Conservation (phyloP, 1,140 invertebrate genomes). For the Lasaia peninsularis region DNA sequence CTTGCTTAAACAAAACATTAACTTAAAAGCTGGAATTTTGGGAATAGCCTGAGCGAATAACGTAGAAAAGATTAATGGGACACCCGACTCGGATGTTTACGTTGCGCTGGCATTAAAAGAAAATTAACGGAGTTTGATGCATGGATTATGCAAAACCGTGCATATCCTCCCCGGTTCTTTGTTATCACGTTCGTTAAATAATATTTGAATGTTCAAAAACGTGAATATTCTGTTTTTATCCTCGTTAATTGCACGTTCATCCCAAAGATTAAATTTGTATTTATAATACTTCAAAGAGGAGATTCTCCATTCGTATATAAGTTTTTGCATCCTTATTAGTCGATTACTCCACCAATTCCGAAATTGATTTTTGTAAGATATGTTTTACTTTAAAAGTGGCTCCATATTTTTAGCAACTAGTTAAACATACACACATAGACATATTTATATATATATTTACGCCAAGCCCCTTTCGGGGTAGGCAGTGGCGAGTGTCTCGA, state of each 20-base stretch:
- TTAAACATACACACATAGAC: too few relatives aligned
- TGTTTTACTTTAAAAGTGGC: too few relatives aligned
- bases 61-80: conserved; percentile 13
- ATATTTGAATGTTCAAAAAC: conserved; percentile 35
- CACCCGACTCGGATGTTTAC: conserved; percentile 1
- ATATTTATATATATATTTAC: too few relatives aligned
- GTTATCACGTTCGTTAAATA: conserved; percentile 57
- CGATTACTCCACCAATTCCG: too few relatives aligned
- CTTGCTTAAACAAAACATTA: too few relatives aligned
- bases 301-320: too few relatives aligned
- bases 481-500: too few relatives aligned
- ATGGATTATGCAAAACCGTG: conserved; percentile 64
- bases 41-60: neutral
- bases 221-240: conserved; percentile 2
- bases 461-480: too few relatives aligned
- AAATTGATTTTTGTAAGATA: too few relatives aligned
- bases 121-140: conserved; percentile 71
- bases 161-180: conserved; percentile 51
- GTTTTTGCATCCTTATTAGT: too few relatives aligned
- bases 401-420: too few relatives aligned
- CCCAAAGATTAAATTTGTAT: neutral
- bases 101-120: conserved; percentile 50
- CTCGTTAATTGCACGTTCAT: conserved; percentile 1
- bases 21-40: neutral
- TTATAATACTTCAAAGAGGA: too few relatives aligned